phyloP scores from a whole-genome alignment of 2,797 vertebrate species.

The Ispidina lecontei region DNA sequence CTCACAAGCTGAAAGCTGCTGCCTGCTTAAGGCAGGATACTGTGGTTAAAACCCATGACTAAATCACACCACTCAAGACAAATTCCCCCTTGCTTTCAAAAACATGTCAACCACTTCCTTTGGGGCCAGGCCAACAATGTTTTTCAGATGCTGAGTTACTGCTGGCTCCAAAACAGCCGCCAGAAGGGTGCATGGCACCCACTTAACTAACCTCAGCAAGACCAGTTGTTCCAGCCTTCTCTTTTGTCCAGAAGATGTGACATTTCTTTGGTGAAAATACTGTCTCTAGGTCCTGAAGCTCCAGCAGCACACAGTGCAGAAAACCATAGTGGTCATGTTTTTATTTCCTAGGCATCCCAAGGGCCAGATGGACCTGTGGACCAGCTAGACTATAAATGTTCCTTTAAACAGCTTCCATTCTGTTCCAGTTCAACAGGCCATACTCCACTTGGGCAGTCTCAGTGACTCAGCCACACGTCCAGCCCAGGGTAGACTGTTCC shows the following conservation, averaged over 20 bases:
- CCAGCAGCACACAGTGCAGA: neutral
- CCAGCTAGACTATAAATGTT: no score
- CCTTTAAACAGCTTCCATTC: neutral
- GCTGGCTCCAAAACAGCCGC: neutral
- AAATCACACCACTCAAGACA: neutral
- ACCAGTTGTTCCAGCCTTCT: neutral
- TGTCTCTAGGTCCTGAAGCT: neutral
- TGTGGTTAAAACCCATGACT: neutral
- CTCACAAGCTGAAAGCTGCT: neutral
- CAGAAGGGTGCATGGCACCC: neutral
- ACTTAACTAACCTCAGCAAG: neutral
- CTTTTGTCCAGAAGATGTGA: neutral
- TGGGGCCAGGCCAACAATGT: fast-evolving
- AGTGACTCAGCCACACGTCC: neutral
- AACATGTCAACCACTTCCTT: neutral
- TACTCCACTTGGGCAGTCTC: neutral
- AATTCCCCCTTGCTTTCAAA: neutral
- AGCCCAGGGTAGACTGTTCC: neutral
- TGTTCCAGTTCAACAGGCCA: neutral
- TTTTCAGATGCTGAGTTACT: neutral
- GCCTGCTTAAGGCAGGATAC: neutral
- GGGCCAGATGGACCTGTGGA: neutral
- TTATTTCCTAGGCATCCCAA: neutral
- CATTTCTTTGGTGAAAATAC: neutral
- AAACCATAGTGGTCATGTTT: neutral